Percentiles rank a stretch among this genome's conserved stretches.
These are phyloP conservation scores for Callipepla squamata DNA, from an alignment of 2,113 vertebrate species.

Conservation along the genomic window DNA sequence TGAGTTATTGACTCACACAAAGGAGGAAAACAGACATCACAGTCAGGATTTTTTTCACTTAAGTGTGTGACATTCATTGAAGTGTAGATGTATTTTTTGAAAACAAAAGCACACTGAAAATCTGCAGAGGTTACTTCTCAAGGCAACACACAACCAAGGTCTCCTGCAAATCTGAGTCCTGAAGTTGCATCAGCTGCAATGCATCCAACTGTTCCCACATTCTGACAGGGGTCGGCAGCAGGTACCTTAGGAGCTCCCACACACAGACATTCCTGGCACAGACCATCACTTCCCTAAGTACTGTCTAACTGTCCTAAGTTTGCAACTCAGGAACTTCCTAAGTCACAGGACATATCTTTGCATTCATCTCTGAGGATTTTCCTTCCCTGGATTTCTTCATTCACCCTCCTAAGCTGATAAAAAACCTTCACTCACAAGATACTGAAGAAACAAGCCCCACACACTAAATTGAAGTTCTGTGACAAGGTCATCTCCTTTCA, in stretches of 20 bases:
- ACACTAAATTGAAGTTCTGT: background rate
- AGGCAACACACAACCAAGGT: background rate
- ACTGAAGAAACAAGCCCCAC: background rate
- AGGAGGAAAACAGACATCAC: background rate
- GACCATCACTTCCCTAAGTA: background rate
- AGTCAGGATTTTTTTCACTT: background rate
- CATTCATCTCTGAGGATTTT: background rate
- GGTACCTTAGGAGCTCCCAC: background rate
- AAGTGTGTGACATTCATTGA: background rate
- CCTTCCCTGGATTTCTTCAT: background rate
- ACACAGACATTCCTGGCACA: background rate
- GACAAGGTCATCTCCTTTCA: background rate
- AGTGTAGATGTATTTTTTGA: background rate
- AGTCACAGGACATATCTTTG: background rate
- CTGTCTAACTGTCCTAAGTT: background rate
- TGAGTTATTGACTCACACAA: background rate
- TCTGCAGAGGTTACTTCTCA: background rate
- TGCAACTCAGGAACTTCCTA: background rate
- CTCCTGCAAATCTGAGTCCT: background rate
- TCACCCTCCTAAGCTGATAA: background rate
- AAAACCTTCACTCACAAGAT: background rate
- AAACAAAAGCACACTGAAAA: background rate
- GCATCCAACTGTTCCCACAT: background rate
- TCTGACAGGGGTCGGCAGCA: background rate
- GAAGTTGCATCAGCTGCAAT: background rate